phyloP scores from a whole-genome alignment of 2,113 vertebrate genomes.

The Etia nguti region DNA sequence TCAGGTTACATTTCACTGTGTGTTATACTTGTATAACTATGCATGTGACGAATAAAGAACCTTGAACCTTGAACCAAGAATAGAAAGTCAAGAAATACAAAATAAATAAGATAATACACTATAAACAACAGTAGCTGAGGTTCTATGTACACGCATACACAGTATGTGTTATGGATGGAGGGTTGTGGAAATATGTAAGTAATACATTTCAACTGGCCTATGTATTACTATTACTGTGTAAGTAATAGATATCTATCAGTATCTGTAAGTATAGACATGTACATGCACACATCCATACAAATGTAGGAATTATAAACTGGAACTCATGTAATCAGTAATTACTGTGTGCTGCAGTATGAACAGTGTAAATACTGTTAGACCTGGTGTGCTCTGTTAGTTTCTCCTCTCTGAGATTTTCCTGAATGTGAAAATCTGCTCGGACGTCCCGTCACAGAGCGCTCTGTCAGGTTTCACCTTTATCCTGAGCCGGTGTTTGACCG shows the following conservation, averaged over 20 bases:
- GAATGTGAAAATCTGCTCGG: neutral
- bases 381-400: neutral
- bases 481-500: neutral
- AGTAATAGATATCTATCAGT: neutral
- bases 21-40: too few relatives aligned
- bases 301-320: neutral
- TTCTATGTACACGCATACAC: neutral
- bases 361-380: neutral
- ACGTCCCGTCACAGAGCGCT: fast-evolving
- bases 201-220: neutral
- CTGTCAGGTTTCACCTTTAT: neutral
- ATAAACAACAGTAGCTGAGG: fast-evolving
- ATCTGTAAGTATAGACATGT: neutral
- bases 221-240: too few relatives aligned
- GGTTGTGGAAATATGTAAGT: neutral
- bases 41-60: too few relatives aligned
- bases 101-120: neutral
- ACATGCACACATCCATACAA: neutral
- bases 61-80: too few relatives aligned
- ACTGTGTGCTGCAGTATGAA: neutral
- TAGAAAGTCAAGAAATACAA: neutral
- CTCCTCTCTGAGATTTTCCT: neutral
- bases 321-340: neutral
- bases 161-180: neutral
- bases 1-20: too few relatives aligned